These are phyloP conservation scores for Hephaestus fuliginosus DNA, from an alignment of 2,797 vertebrate species.

Conservation along the genomic window DNA sequence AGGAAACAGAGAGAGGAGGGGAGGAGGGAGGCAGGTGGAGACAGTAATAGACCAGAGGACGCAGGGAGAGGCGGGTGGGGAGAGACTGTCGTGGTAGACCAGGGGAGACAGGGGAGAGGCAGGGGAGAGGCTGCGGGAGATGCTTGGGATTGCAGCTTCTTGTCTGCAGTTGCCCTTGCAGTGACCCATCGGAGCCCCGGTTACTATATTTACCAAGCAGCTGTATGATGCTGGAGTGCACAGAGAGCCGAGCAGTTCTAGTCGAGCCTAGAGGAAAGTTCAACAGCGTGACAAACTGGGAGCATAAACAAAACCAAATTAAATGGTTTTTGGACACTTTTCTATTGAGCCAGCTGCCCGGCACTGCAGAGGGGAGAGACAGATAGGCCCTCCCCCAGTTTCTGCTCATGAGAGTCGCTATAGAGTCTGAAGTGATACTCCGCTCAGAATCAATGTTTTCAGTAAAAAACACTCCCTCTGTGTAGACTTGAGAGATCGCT, in stretches of 20 bases:
- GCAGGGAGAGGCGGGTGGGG: slow-evolving; percentile 5
- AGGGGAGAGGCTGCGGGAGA: slow-evolving; percentile 52
- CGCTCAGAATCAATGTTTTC: not conserved
- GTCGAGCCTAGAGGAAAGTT: not conserved
- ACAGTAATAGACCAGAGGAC: slow-evolving; percentile 6
- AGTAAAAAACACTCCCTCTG: not conserved
- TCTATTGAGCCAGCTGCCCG: not conserved
- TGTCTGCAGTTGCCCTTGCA: slow-evolving; percentile 54
- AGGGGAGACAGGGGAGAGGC: slow-evolving; percentile 40
- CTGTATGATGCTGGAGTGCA: slow-evolving; percentile 39
- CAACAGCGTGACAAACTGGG: not conserved
- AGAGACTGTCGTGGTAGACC: slow-evolving; percentile 1
- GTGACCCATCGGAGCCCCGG: slow-evolving; percentile 40
- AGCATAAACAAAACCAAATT: not conserved
- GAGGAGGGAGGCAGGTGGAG: slow-evolving; percentile 13
- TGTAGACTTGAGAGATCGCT: not conserved
- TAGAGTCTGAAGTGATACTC: not conserved
- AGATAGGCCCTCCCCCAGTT: not conserved
- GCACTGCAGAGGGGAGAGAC: not conserved
- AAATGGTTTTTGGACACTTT: not conserved
- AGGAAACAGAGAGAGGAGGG: slow-evolving; percentile 10
- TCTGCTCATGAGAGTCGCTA: not conserved
- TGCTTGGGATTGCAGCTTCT: slow-evolving; percentile 59
- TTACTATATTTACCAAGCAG: slow-evolving; percentile 71
- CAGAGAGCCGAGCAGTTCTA: slow-evolving; percentile 11